Evolutionary conservation across 2,113 vertebrate species (phyloP).

Genomic region (Girardinichthys multiradiatus): DNA sequence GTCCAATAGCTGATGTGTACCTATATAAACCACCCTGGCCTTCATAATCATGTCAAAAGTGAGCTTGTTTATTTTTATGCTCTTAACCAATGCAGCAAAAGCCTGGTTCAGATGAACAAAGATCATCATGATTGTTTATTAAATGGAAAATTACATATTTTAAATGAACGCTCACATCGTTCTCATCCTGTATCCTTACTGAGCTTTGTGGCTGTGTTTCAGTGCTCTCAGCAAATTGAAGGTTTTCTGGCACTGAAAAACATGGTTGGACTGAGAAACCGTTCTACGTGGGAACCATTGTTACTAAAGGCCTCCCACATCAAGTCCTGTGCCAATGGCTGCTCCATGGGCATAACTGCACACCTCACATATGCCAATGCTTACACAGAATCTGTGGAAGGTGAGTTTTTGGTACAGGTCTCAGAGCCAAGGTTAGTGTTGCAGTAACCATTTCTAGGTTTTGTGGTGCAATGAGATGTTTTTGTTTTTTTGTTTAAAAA

Average conservation of each 20-base stretch:
- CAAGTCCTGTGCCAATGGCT: slow-evolving; percentile 91
- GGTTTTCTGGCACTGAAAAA: slow-evolving; percentile 55
- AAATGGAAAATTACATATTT: slow-evolving; percentile 50
- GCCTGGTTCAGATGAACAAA: slow-evolving; percentile 6
- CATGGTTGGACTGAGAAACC: slow-evolving; percentile 92
- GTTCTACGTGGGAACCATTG: slow-evolving; percentile 89
- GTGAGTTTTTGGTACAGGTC: slow-evolving; percentile 71
- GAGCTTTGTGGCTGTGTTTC: slow-evolving; percentile 22
- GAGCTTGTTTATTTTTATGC: neutral
- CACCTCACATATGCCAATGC: slow-evolving; percentile 89
- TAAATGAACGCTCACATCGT: slow-evolving; percentile 57
- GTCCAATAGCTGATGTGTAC: slow-evolving; percentile 29
- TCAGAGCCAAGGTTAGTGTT: neutral
- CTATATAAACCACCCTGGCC: slow-evolving; percentile 28
- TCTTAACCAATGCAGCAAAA: slow-evolving; percentile 18
- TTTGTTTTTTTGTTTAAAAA: neutral
- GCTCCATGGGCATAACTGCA: slow-evolving; percentile 87
- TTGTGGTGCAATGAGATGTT: neutral
- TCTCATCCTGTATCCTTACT: slow-evolving; percentile 10
- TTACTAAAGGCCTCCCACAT: slow-evolving; percentile 90
- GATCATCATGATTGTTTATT: slow-evolving; percentile 6
- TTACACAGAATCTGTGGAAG: slow-evolving; percentile 87
- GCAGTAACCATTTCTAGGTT: neutral
- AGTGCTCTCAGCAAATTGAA: slow-evolving; percentile 26
- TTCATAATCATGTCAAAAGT: neutral